These are phyloP conservation scores for Hartigia nigra DNA, from an alignment of 2,888 invertebrate genomes.

Conservation along the genomic window DNA sequence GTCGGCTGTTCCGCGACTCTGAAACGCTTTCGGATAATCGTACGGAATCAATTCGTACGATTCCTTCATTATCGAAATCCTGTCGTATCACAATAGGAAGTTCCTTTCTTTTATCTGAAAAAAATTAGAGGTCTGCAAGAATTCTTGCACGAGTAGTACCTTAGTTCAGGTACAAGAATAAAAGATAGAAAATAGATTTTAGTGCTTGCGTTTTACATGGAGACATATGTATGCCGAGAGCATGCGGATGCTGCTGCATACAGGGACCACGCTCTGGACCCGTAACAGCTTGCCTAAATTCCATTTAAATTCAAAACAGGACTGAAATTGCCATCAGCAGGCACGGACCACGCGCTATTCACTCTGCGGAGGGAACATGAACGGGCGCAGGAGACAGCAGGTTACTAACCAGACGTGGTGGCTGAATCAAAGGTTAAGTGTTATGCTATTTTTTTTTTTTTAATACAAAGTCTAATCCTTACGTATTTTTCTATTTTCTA, in stretches of 20 bases:
- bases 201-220: neutral
- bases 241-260: slow-evolving; percentile 20
- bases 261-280: slow-evolving; percentile 16
- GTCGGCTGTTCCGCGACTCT: neutral
- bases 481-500: neutral
- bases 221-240: slow-evolving; percentile 20
- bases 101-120: neutral
- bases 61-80: neutral
- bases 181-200: neutral
- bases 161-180: neutral
- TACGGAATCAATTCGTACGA: slow-evolving; percentile 5
- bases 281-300: slow-evolving; percentile 56
- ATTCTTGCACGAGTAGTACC: neutral
- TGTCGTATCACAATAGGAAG: neutral
- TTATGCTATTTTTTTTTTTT: neutral
- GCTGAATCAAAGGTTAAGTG: neutral
- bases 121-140: neutral
- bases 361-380: slow-evolving; percentile 5
- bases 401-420: neutral
- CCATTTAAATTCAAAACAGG: slow-evolving; percentile 57
- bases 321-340: slow-evolving; percentile 51
- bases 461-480: neutral
- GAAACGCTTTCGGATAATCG: neutral
- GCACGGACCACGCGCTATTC: slow-evolving; percentile 28
- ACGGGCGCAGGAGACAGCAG: neutral